Percentiles rank a stretch among this genome's conserved stretches.
These are phyloP conservation scores for Clanis bilineata DNA, from an alignment of 2,888 invertebrate species.

Conservation along the genomic window DNA sequence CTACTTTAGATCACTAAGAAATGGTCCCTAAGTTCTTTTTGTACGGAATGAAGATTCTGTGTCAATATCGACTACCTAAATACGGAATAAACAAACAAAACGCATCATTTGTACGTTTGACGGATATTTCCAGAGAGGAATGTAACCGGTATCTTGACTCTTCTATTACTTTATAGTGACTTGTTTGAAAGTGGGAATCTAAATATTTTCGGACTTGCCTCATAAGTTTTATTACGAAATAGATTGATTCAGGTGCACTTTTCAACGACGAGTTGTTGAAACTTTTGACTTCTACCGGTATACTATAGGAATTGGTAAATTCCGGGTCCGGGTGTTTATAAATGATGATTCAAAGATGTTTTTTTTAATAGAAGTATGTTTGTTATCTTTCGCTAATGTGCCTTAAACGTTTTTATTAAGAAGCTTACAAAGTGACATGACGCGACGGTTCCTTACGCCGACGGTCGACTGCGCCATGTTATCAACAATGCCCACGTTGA, in stretches of 20 bases:
- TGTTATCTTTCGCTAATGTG: neutral
- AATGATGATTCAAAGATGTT: neutral
- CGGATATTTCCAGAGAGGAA: slow-evolving; percentile 34
- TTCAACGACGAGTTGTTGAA: neutral
- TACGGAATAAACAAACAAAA: slow-evolving; percentile 35
- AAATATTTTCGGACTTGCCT: slow-evolving; percentile 17
- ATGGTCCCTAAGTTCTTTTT: neutral
- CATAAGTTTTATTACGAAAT: slow-evolving; percentile 14
- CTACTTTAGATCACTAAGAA: neutral
- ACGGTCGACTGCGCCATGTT: slow-evolving; percentile 19
- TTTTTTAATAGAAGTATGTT: neutral
- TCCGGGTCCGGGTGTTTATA: too few species aligned
- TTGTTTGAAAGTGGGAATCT: slow-evolving; percentile 27
- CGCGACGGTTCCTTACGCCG: neutral
- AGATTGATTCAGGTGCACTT: slow-evolving; percentile 1
- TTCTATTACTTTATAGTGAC: slow-evolving; percentile 32
- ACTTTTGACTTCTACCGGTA: neutral
- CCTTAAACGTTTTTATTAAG: neutral
- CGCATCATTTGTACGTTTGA: slow-evolving; percentile 35
- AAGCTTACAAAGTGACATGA: neutral
- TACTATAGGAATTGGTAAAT: neutral
- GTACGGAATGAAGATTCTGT: neutral
- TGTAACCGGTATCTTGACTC: slow-evolving; percentile 43
- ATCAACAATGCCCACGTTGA: slow-evolving; percentile 28
- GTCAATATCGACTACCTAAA: slow-evolving; percentile 3